Percentiles rank a stretch among this genome's conserved stretches.
Evolutionary conservation across 2,888 invertebrate genomes (phyloP).

Genomic region (Lutraria lutraria): DNA sequence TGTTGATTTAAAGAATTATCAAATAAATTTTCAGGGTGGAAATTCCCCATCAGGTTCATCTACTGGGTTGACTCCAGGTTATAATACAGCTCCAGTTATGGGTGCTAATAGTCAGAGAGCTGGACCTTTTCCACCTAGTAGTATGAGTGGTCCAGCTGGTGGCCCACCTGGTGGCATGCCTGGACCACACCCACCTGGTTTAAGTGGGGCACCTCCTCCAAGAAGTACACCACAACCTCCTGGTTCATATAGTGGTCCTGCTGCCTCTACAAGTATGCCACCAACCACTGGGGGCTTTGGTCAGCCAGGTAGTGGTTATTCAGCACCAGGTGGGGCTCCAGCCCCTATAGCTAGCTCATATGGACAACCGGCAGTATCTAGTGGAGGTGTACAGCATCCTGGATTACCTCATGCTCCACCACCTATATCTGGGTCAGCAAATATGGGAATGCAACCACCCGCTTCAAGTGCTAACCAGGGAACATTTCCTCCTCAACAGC

Average conservation of each 20-base stretch:
- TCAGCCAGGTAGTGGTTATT: neutral
- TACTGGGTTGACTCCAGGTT: constrained; percentile 5
- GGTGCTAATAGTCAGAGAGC: constrained; percentile 31
- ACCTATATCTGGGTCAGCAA: constrained; percentile 53
- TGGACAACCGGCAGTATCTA: constrained; percentile 33
- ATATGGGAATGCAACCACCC: constrained; percentile 66
- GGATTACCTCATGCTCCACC: constrained; percentile 44
- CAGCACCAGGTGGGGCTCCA: constrained; percentile 22
- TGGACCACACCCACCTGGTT: constrained; percentile 43
- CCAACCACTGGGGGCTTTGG: constrained; percentile 32
- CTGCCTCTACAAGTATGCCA: constrained; percentile 30
- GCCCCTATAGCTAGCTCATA: constrained; percentile 46
- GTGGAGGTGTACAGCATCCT: constrained; percentile 7
- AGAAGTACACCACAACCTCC: constrained; percentile 26
- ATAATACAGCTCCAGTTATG: constrained; percentile 39
- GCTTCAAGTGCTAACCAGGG: constrained; percentile 10
- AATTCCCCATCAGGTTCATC: constrained; percentile 44
- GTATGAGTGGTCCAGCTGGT: constrained; percentile 44
- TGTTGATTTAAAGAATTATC: too few species aligned
- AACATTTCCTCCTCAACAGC: constrained; percentile 49
- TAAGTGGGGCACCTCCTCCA: constrained; percentile 25
- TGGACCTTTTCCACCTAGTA: constrained; percentile 10
- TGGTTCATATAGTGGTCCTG: constrained; percentile 12
- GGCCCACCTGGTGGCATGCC: constrained; percentile 57
- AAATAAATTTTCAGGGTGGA: constrained; percentile 58